A percentile compares a stretch with the other conserved stretches of the same genome.
These are phyloP conservation scores for Cerastis rubricosa DNA, from an alignment of 2,888 invertebrate genomes.

Conservation along the genomic window DNA sequence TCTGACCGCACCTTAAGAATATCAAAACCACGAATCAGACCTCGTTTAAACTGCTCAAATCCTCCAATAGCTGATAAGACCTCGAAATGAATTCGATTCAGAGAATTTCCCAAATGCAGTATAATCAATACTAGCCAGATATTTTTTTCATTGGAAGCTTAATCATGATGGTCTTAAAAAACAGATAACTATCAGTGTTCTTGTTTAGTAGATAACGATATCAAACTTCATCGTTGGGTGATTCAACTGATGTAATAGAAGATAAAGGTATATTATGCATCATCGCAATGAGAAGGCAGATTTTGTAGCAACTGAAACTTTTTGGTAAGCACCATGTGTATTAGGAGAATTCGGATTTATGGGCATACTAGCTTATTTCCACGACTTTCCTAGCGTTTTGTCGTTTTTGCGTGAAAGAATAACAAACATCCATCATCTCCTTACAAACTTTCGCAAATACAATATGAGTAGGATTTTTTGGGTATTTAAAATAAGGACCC, in stretches of 20 bases:
- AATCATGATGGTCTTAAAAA: neutral
- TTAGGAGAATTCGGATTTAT: neutral
- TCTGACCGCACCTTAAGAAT: neutral
- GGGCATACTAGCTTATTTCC: neutral
- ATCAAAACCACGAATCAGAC: neutral
- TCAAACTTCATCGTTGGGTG: slow-evolving; percentile 10
- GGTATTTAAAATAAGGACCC: neutral
- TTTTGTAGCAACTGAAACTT: neutral
- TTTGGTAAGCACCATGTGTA: neutral
- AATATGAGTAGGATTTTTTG: neutral
- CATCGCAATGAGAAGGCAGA: slow-evolving; percentile 1
- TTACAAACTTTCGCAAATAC: too few species aligned
- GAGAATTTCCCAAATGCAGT: neutral
- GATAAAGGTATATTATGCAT: slow-evolving; percentile 15
- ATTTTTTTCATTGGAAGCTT: neutral
- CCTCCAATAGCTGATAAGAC: too few species aligned
- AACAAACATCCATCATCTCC: too few species aligned
- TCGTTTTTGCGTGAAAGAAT: too few species aligned
- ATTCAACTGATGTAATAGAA: slow-evolving; percentile 3
- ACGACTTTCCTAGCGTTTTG: too few species aligned
- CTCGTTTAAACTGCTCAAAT: neutral
- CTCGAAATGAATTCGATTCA: neutral
- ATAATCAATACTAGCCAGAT: neutral
- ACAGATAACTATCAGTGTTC: neutral
- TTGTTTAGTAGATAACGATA: slow-evolving; percentile 4